These are phyloP conservation scores for Mya arenaria DNA, from an alignment of 1,140 invertebrate genomes.

Conservation along the genomic window DNA sequence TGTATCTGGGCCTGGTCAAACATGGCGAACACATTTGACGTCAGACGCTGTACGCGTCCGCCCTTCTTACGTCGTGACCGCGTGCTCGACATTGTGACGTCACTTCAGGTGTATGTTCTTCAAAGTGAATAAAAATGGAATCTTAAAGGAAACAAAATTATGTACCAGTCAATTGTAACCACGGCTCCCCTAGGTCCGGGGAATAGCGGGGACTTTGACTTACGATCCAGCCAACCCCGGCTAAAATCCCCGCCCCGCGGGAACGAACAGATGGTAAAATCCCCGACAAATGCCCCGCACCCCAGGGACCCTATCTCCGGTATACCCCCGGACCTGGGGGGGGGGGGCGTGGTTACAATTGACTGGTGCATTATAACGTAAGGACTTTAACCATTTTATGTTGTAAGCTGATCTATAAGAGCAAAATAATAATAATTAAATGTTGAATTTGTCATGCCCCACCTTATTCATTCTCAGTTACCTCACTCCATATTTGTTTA, in stretches of 20 bases:
- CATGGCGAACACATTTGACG: conserved; percentile 99
- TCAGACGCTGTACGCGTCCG: conserved; percentile 86
- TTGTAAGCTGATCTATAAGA: too few species aligned
- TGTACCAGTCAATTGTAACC: neutral
- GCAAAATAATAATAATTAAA: too few species aligned
- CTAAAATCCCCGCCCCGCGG: neutral
- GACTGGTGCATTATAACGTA: too few species aligned
- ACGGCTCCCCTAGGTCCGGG: neutral
- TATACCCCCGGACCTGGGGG: too few species aligned
- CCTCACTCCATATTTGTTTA: too few species aligned
- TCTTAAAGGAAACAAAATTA: neutral
- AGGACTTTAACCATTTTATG: too few species aligned
- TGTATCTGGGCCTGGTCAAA: conserved; percentile 99
- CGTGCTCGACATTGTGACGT: conserved; percentile 91
- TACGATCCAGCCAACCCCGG: neutral
- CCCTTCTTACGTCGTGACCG: conserved; percentile 85
- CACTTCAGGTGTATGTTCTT: neutral
- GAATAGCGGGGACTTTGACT: neutral
- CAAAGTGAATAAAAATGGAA: neutral
- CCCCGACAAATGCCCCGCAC: too few species aligned
- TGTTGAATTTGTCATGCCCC: too few species aligned
- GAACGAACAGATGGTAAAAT: too few species aligned
- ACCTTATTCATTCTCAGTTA: too few species aligned
- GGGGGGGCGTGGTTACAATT: too few species aligned
- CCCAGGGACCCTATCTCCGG: too few species aligned